Conservation (phyloP, 2,113 vertebrate genomes). For the Hiodon tergisus region DNA sequence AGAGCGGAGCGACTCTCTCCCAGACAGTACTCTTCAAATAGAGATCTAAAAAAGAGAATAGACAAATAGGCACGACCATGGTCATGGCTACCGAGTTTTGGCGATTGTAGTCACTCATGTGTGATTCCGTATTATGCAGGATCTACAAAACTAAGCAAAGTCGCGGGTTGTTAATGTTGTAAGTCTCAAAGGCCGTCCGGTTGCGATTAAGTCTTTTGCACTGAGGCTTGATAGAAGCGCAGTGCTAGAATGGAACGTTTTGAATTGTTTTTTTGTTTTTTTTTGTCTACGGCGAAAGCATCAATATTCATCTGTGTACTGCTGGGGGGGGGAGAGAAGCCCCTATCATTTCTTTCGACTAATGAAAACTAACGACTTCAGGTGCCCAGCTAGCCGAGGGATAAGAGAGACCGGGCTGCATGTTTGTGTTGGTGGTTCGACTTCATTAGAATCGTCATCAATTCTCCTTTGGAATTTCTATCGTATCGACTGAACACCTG, state of each 20-base stretch:
- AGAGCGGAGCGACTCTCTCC: conserved; percentile 39
- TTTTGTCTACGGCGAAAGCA: conserved; percentile 22
- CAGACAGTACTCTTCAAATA: conserved; percentile 47
- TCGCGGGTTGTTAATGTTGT: neutral
- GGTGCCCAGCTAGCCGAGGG: conserved; percentile 44
- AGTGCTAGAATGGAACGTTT: neutral
- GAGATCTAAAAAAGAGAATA: conserved; percentile 50
- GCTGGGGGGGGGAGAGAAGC: conserved; percentile 37
- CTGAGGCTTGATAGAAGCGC: neutral
- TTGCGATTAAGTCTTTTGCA: neutral
- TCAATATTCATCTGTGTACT: conserved; percentile 42
- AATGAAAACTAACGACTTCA: conserved; percentile 72
- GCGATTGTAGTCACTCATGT: neutral
- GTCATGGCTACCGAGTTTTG: conserved; percentile 10
- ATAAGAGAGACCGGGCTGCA: conserved; percentile 43
- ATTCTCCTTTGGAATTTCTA: conserved; percentile 56
- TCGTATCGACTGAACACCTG: conserved; percentile 47
- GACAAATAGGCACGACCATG: conserved; percentile 26
- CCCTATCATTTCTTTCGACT: conserved; percentile 48
- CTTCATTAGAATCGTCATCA: conserved; percentile 61
- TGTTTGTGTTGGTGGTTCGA: conserved; percentile 63
- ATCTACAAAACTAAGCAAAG: too few relatives aligned
- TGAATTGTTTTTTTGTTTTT: neutral
- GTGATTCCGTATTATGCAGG: too few relatives aligned
- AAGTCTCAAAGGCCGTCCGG: neutral